Percentiles rank a stretch among this genome's conserved stretches.
These are phyloP conservation scores for Poeciliopsis retropinna DNA, from an alignment of 2,113 vertebrate genomes.

Conservation along the genomic window DNA sequence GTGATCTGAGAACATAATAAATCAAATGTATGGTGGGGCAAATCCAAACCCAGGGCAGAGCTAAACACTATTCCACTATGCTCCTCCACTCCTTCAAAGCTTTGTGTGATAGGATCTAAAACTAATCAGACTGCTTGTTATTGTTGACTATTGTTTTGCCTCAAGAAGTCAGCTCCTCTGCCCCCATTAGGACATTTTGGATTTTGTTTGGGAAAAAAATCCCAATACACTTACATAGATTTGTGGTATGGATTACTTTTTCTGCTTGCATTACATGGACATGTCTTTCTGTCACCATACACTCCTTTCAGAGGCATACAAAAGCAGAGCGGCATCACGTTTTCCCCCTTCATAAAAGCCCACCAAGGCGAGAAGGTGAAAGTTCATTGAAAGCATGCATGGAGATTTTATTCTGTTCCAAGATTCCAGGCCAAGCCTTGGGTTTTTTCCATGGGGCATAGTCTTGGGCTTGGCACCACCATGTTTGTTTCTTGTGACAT, in stretches of 20 bases:
- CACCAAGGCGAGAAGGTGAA: conserved; percentile 3
- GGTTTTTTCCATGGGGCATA: conserved; percentile 17
- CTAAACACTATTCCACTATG: not conserved
- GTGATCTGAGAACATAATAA: not conserved
- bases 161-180: not conserved
- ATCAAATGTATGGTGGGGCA: not conserved
- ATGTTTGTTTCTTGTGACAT: conserved; percentile 28
- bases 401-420: conserved; percentile 23
- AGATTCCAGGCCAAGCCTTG: conserved; percentile 33
- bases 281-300: conserved; percentile 16
- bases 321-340: conserved; percentile 21
- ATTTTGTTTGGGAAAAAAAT: not conserved
- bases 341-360: conserved; percentile 7
- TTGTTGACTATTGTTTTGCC: not conserved
- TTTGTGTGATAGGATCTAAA: not conserved
- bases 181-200: not conserved
- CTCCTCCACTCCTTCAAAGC: not conserved
- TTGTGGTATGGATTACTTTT: conserved; percentile 16
- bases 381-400: conserved; percentile 10
- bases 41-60: not conserved
- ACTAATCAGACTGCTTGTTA: not conserved
- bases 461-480: conserved; percentile 28
- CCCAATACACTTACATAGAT: not conserved
- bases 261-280: not conserved
- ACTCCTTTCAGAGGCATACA: conserved; percentile 15